Evolutionary conservation across 2,113 vertebrate genomes (phyloP).

Genomic region (Pungitius pungitius): DNA sequence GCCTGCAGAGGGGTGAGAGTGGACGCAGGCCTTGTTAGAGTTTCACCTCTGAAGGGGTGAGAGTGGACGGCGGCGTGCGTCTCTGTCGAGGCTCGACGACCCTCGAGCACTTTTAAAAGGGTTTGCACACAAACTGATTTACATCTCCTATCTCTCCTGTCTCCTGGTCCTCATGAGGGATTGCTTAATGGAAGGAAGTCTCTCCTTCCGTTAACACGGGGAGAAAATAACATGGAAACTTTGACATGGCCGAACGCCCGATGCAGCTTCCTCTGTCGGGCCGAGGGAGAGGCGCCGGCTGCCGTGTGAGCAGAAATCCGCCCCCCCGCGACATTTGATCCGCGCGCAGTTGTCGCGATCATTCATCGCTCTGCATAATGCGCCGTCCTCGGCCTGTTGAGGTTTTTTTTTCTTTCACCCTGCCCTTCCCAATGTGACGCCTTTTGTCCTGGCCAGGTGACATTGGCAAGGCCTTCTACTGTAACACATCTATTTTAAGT

Average conservation of each 20-base stretch:
- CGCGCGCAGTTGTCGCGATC: conserved; percentile 20
- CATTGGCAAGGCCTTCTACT: conserved; percentile 47
- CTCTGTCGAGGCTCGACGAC: background rate
- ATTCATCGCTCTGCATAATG: conserved; percentile 16
- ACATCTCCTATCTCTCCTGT: background rate
- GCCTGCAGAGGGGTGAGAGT: conserved; percentile 73
- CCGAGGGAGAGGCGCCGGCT: conserved; percentile 3
- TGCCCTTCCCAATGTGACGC: conserved; percentile 60
- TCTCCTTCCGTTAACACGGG: background rate
- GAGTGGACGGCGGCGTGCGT: background rate
- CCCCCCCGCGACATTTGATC: conserved; percentile 59
- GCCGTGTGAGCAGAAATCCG: conserved; percentile 41
- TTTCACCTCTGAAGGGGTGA: background rate
- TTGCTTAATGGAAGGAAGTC: background rate
- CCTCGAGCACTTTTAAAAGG: background rate
- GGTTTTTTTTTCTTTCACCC: conserved; percentile 18
- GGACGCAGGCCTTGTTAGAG: background rate
- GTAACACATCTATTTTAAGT: conserved; percentile 76
- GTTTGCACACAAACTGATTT: background rate
- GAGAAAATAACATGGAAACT: background rate
- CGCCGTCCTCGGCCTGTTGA: background rate
- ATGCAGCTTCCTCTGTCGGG: conserved; percentile 2
- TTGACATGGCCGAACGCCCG: conserved; percentile 25
- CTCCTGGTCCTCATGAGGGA: background rate
- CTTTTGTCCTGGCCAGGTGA: conserved; percentile 67